phyloP scores from a whole-genome alignment of 2,113 vertebrate genomes.

The Marcusenius ussheri region DNA sequence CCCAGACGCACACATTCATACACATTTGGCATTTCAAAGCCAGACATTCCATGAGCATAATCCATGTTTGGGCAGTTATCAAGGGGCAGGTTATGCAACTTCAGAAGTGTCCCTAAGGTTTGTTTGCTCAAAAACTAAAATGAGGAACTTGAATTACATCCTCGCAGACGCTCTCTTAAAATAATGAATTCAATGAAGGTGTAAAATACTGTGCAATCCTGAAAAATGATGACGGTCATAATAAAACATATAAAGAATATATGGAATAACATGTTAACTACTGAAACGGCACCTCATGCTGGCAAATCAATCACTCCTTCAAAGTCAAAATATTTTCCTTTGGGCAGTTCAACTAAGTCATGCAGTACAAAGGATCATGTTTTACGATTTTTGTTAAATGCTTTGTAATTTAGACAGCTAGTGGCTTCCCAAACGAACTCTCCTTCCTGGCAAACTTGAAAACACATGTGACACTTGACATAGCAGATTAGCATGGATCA shows the following conservation, averaged over 20 bases:
- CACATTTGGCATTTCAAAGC: background rate
- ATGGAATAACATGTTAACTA: background rate
- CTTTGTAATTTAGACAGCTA: background rate
- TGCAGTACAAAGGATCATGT: background rate
- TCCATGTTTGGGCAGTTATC: background rate
- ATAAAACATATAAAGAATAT: background rate
- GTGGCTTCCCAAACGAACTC: background rate
- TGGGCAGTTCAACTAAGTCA: background rate
- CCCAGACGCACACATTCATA: background rate
- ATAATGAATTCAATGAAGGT: background rate
- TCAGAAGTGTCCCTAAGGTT: background rate
- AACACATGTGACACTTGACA: background rate
- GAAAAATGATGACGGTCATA: background rate
- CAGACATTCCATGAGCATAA: background rate
- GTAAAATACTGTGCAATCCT: background rate
- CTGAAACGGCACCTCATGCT: background rate
- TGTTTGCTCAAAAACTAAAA: background rate
- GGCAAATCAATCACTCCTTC: background rate
- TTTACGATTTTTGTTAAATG: background rate
- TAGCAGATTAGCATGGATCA: background rate
- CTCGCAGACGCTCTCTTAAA: background rate
- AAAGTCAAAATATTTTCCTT: background rate
- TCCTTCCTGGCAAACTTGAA: background rate
- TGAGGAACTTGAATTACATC: background rate
- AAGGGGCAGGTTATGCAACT: background rate